Evolutionary conservation across 1,140 invertebrate species (phyloP).

Genomic region (Drosophila kikkawai): DNA sequence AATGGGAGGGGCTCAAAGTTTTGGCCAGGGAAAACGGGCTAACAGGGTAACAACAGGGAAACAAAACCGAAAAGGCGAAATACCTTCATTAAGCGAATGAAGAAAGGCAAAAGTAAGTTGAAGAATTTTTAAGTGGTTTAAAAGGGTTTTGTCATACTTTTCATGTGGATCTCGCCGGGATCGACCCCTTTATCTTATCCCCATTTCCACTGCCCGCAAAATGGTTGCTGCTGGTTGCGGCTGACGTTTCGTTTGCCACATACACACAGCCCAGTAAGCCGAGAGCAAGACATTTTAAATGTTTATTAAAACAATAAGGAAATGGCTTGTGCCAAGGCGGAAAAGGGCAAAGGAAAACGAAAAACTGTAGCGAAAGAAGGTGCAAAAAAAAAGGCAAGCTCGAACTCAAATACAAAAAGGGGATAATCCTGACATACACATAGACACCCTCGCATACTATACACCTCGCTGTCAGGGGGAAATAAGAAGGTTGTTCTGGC

Average conservation of each 20-base stretch:
- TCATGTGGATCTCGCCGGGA: constrained; percentile 60
- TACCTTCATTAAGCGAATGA: constrained; percentile 84
- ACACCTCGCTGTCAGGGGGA: constrained; percentile 21
- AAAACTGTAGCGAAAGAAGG: constrained; percentile 58
- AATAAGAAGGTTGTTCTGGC: constrained; percentile 68
- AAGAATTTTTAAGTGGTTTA: constrained; percentile 84
- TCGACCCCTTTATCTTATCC: constrained; percentile 36
- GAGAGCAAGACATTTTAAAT: constrained; percentile 82
- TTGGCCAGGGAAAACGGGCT: constrained; percentile 26
- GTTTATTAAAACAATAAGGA: constrained; percentile 84
- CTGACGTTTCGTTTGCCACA: constrained; percentile 66
- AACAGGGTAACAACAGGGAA: constrained; percentile 29
- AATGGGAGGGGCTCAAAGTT: constrained; percentile 48
- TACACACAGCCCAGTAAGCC: constrained; percentile 55
- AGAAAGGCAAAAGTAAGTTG: constrained; percentile 80
- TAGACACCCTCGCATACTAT: constrained; percentile 31
- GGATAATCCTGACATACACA: constrained; percentile 72
- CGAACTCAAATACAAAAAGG: constrained; percentile 73
- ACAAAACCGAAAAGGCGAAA: constrained; percentile 77
- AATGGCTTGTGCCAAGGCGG: constrained; percentile 70
- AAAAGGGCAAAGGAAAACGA: constrained; percentile 29
- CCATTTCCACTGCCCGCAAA: constrained; percentile 55
- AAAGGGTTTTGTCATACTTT: constrained; percentile 84
- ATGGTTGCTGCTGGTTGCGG: constrained; percentile 68
- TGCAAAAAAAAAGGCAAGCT: constrained; percentile 57